Percentiles rank a stretch among this genome's conserved stretches.
Conservation (phyloP, 2,888 invertebrate genomes). For the Aphelenchoides bicaudatus region DNA sequence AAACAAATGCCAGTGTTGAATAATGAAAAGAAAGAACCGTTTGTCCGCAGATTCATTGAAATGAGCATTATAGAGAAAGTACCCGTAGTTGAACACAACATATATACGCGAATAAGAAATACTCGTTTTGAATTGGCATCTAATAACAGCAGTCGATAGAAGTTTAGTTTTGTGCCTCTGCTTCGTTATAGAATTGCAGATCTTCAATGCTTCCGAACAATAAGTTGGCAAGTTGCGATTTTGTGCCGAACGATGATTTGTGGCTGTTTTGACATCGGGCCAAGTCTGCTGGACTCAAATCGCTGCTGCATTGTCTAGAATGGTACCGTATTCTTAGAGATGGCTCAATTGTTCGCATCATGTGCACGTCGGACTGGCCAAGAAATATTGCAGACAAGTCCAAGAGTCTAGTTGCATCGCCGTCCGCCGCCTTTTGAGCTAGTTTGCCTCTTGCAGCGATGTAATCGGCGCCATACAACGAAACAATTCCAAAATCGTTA, state of each 20-base stretch:
- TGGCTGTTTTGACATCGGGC: slow-evolving; percentile 46
- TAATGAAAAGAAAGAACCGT: no score
- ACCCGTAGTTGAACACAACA: no score
- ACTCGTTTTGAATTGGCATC: no score
- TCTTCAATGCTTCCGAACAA: slow-evolving; percentile 43
- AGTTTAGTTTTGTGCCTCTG: no score
- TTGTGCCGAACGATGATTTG: slow-evolving; percentile 49
- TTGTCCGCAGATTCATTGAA: no score
- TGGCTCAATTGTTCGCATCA: slow-evolving; percentile 55
- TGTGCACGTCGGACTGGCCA: slow-evolving; percentile 46
- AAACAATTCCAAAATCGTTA: slow-evolving; percentile 71
- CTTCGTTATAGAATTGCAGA: slow-evolving; percentile 4
- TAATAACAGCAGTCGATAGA: no score
- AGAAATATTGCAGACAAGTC: slow-evolving; percentile 51
- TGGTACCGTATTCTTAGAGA: slow-evolving; percentile 52
- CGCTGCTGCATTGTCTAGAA: slow-evolving; percentile 41
- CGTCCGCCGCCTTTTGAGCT: slow-evolving; percentile 24
- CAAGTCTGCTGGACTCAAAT: slow-evolving; percentile 39
- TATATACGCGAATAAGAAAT: no score
- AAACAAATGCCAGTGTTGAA: no score
- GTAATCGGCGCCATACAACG: slow-evolving; percentile 79
- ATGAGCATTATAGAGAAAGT: no score
- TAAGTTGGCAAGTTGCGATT: slow-evolving; percentile 53
- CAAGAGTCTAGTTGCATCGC: slow-evolving; percentile 35
- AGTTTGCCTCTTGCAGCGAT: slow-evolving; percentile 37